Base-by-base conservation (phyloP, 2,113 vertebrate species). In the Brachyistius frenatus region DNA sequence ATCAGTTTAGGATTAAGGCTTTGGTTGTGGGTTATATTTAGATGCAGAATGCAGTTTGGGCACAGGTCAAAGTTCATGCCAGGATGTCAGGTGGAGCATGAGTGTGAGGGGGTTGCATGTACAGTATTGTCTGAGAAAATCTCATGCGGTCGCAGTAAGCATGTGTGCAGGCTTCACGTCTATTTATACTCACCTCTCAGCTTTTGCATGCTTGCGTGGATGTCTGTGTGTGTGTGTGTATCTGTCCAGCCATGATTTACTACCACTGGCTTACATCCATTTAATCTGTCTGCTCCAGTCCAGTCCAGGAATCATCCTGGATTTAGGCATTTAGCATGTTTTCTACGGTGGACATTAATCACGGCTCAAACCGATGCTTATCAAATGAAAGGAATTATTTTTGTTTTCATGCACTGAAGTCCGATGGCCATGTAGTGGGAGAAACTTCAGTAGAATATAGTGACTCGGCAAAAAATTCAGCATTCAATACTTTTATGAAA, bases 241-340 rank as follows among this genome's bases (percentile, higher is more conserved):
- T 67, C 36, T 65, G 61, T 64, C 5, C 11, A 73, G 16, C 31
- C 54, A 64, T 55, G 66, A 80, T 47, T 56, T 44, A 58, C 66
- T 9, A 53, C 65, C 47, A n/a, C 49, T 64, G 78, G 66, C 61
- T 82, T 52, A 61, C 55, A 41, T 82, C 61, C 61, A 66, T 62
- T 74, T 88, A 81, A 84, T 89, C 87, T 81, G 32, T 70, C 55
- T 44, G n/a, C 53, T 70, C 55, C 49, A 54, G 35, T 47, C 62
- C 23, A 23, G 23, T 52, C 56, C 33, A 50, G 47, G 36, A 77
- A 67, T 84, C 53, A 83, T 78, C 58, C 62, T 39, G 63, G 87
- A 87, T 89, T 89, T 69, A 67, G 68, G 66, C 50, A 57, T 32
- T 85, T 62, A 32, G 50, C 58, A 53, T 87, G 63, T 82, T 86